These are phyloP conservation scores for Bungarus multicinctus DNA, from an alignment of 2,113 vertebrate genomes.

Conservation along the genomic window DNA sequence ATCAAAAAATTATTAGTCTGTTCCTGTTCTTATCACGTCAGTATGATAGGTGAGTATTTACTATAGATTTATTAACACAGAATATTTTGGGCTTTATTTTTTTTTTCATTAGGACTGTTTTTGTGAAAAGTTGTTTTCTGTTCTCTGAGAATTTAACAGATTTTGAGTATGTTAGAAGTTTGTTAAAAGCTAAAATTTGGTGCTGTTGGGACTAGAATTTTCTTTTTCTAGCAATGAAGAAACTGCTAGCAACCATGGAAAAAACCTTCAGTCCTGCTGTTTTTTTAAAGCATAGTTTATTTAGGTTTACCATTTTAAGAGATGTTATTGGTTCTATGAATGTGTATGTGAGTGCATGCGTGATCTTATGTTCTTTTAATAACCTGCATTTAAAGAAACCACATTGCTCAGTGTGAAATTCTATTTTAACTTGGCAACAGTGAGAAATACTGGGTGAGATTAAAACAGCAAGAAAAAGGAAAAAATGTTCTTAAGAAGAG, in stretches of 20 bases:
- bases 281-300: background rate
- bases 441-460: background rate
- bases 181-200: background rate
- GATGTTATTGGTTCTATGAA: background rate
- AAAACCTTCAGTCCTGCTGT: background rate
- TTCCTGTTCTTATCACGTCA: background rate
- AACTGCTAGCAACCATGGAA: background rate
- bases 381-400: background rate
- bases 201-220: background rate
- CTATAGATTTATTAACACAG: background rate
- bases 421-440: background rate
- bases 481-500: background rate
- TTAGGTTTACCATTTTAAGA: background rate
- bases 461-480: background rate
- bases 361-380: background rate
- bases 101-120: background rate
- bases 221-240: background rate
- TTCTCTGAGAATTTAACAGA: background rate
- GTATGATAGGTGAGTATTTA: background rate
- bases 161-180: background rate
- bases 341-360: background rate
- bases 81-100: background rate
- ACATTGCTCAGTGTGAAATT: background rate
- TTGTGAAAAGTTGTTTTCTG: background rate
- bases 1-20: background rate